Evolutionary conservation across 1,140 invertebrate species (phyloP).

Genomic region (Drosophila willistoni): DNA sequence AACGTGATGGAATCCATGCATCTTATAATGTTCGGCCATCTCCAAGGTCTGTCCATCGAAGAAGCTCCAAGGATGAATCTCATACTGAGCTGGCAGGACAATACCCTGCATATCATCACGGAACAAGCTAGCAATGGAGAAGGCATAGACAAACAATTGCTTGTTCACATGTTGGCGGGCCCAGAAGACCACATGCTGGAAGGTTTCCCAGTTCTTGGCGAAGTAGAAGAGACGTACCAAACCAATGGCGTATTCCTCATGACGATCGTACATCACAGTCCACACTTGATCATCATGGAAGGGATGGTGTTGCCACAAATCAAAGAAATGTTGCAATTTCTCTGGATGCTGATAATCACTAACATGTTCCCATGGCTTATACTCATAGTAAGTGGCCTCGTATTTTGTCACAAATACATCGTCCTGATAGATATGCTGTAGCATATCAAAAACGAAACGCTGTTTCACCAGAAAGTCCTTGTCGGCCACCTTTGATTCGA

Average conservation of each 20-base stretch:
- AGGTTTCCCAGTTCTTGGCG: constrained; percentile 87
- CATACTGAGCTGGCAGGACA: constrained; percentile 86
- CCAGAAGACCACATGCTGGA: constrained; percentile 86
- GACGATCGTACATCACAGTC: constrained; percentile 84
- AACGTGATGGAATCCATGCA: constrained; percentile 84
- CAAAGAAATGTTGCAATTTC: constrained; percentile 84
- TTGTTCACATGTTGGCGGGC: constrained; percentile 86
- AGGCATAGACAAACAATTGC: constrained; percentile 85
- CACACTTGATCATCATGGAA: constrained; percentile 85
- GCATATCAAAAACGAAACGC: constrained; percentile 84
- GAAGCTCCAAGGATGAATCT: constrained; percentile 87
- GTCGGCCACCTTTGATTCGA: constrained; percentile 84
- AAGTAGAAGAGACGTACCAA: constrained; percentile 86
- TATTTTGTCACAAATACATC: constrained; percentile 84
- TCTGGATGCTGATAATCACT: constrained; percentile 83
- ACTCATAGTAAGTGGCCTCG: constrained; percentile 48
- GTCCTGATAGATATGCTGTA: constrained; percentile 85
- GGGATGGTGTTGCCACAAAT: constrained; percentile 83
- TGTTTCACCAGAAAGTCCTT: constrained; percentile 85
- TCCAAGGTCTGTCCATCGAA: constrained; percentile 85
- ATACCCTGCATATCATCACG: constrained; percentile 85
- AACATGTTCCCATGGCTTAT: constrained; percentile 82
- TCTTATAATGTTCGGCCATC: constrained; percentile 85
- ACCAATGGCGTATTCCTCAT: constrained; percentile 84
- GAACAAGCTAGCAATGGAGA: constrained; percentile 85